Percentiles rank a stretch among this genome's conserved stretches.
phyloP scores from a whole-genome alignment of 2,113 vertebrate genomes.

The Saguinus imperator region DNA sequence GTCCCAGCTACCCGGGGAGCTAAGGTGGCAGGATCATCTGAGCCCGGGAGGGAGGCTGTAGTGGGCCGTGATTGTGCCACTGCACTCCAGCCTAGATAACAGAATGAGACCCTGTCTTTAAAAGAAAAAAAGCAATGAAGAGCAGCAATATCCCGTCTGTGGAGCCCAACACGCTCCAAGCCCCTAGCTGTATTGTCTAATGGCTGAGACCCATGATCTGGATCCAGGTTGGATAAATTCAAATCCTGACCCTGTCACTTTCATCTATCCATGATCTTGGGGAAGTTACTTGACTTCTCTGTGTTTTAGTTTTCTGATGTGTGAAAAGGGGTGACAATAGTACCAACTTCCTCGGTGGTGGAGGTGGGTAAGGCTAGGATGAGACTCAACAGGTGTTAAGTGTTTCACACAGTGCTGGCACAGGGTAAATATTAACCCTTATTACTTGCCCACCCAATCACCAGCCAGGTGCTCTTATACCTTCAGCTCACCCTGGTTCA shows the following conservation, averaged over 20 bases:
- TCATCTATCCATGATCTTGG: neutral
- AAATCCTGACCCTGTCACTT: neutral
- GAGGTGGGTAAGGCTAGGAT: neutral
- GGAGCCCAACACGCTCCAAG: accelerated
- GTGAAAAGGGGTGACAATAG: neutral
- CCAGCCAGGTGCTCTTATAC: too few species aligned
- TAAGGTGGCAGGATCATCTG: too few species aligned
- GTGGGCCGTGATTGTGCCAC: too few species aligned
- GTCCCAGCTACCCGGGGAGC: too few species aligned
- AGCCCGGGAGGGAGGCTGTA: too few species aligned
- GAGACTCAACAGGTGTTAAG: neutral
- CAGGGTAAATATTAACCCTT: neutral
- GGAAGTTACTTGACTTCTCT: neutral
- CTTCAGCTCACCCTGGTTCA: neutral
- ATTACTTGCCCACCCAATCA: neutral
- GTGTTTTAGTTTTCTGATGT: neutral
- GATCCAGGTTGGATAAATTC: neutral
- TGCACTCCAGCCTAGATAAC: too few species aligned
- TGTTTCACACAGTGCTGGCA: too few species aligned
- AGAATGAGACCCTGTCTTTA: too few species aligned
- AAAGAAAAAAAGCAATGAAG: too few species aligned
- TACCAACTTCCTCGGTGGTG: neutral
- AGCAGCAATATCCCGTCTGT: neutral
- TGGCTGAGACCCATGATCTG: accelerated
- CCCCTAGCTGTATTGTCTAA: too few species aligned